Evolutionary conservation across 1,140 invertebrate genomes (phyloP).

Genomic region (Adoxophyes honmai): DNA sequence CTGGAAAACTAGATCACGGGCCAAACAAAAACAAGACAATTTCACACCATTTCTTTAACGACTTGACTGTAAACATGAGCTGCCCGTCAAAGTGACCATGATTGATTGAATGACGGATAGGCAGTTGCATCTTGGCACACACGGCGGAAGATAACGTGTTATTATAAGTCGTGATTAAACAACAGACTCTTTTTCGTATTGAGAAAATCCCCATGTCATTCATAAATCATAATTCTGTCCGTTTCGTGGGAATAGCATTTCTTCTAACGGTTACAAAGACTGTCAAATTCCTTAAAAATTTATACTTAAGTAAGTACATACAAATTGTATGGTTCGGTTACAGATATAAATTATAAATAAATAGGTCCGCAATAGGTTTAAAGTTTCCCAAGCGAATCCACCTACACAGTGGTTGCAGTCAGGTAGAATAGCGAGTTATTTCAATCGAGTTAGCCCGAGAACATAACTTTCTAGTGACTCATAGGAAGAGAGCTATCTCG

Average conservation of each 20-base stretch:
- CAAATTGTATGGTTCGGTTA: too few relatives aligned
- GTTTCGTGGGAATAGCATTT: too few relatives aligned
- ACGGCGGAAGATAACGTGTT: constrained; percentile 30
- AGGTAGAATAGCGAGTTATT: constrained; percentile 51
- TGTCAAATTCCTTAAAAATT: too few relatives aligned
- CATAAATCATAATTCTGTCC: background rate
- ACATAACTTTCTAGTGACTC: constrained; percentile 75
- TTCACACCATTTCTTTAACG: constrained; percentile 6
- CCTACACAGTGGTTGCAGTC: constrained; percentile 46
- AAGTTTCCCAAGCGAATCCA: constrained; percentile 37
- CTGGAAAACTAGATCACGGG: background rate
- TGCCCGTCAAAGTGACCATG: constrained; percentile 12
- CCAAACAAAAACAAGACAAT: constrained; percentile 16
- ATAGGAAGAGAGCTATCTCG: constrained; percentile 75
- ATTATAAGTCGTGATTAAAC: constrained; percentile 20
- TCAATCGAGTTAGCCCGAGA: constrained; percentile 60
- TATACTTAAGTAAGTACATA: too few relatives aligned
- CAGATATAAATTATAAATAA: too few relatives aligned
- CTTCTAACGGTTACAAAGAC: too few relatives aligned
- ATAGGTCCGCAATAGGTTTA: background rate
- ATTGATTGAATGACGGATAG: constrained; percentile 29
- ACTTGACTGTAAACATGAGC: constrained; percentile 12
- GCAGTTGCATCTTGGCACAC: constrained; percentile 27
- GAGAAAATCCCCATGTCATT: too few relatives aligned
- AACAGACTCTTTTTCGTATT: background rate